Percentiles rank a stretch among this genome's conserved stretches.
Conservation (phyloP, 1,140 invertebrate genomes). For the Danaus plexippus region DNA sequence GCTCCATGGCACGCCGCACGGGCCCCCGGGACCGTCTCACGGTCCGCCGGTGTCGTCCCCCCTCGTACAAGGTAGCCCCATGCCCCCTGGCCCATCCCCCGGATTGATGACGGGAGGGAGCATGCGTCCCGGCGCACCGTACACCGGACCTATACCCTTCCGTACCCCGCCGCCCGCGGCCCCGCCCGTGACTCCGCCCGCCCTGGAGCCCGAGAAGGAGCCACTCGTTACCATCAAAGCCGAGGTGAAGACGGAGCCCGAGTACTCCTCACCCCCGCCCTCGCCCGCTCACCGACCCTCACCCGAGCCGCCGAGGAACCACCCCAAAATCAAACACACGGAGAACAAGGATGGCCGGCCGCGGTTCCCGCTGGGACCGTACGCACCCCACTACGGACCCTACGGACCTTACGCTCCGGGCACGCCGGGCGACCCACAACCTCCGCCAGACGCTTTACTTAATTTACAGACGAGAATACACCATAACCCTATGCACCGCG, state of each 20-base stretch:
- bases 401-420: slow-evolving; percentile 58
- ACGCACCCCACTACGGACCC: slow-evolving; percentile 63
- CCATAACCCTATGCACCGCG: slow-evolving; percentile 22
- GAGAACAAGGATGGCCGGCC: slow-evolving; percentile 53
- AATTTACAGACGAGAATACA: slow-evolving; percentile 25
- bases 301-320: slow-evolving; percentile 38
- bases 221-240: slow-evolving; percentile 48
- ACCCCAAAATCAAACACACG: slow-evolving; percentile 60
- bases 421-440: slow-evolving; percentile 13
- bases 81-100: slow-evolving; percentile 1
- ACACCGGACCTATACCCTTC: neutral
- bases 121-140: neutral
- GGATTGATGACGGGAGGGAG: neutral
- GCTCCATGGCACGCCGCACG: slow-evolving; percentile 16
- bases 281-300: slow-evolving; percentile 35
- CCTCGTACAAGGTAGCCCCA: slow-evolving; percentile 4
- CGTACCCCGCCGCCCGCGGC: slow-evolving; percentile 8
- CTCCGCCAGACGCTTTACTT: slow-evolving; percentile 11
- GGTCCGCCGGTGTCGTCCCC: slow-evolving; percentile 12
- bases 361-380: slow-evolving; percentile 58
- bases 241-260: slow-evolving; percentile 55
- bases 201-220: slow-evolving; percentile 22
- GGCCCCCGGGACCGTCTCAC: slow-evolving; percentile 6
- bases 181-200: slow-evolving; percentile 7
- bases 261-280: slow-evolving; percentile 41